Conservation (phyloP, 2,797 vertebrate species). For the Cossypha niveicapilla region DNA sequence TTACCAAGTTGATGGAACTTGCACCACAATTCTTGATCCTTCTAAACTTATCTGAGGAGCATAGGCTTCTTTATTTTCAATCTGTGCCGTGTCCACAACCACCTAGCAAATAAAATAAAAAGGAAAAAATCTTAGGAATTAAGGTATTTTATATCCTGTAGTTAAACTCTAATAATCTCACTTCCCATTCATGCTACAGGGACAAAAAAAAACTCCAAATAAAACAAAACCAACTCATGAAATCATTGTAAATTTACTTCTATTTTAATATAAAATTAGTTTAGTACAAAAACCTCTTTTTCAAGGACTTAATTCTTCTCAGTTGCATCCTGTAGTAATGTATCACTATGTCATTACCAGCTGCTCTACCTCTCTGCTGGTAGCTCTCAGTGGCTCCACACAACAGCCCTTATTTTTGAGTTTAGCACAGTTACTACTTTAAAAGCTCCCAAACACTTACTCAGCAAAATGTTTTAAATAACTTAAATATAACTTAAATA, state of each 20-base stretch:
- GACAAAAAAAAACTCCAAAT: neutral
- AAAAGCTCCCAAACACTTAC: neutral
- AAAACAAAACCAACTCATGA: neutral
- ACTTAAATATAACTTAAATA: neutral
- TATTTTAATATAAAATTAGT: neutral
- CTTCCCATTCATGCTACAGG: neutral
- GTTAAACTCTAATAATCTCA: neutral
- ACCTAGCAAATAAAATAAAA: constrained; percentile 77
- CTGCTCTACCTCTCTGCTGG: neutral
- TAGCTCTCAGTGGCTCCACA: neutral
- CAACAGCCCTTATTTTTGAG: neutral
- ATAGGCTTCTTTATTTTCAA: constrained; percentile 97
- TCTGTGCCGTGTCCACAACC: constrained; percentile 98
- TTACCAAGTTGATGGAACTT: constrained; percentile 99
- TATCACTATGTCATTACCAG: neutral
- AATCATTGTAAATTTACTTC: neutral
- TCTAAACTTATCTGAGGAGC: constrained; percentile 96
- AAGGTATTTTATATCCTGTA: neutral
- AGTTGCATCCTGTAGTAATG: neutral
- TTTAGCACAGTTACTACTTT: neutral
- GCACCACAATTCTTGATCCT: constrained; percentile 91
- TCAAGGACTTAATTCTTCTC: neutral
- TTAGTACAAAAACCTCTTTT: neutral
- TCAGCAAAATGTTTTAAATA: neutral
- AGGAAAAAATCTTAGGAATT: neutral